Evolutionary conservation across 2,888 invertebrate species (phyloP), one percentile per base, ranked within the genome.

Genomic region (Papilio gigon): DNA sequence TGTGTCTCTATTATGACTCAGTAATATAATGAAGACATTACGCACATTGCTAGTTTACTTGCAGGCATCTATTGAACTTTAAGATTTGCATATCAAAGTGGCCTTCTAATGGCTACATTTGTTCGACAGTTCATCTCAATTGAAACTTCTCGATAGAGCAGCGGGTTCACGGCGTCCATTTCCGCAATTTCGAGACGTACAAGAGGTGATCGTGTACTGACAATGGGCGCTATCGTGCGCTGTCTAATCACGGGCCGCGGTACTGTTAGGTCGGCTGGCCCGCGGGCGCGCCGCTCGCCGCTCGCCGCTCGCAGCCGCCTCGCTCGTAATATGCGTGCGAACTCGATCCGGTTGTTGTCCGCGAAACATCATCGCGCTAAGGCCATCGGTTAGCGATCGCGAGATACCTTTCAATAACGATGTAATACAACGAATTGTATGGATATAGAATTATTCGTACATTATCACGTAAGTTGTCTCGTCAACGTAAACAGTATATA

Each of bases 171-270:
- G 81, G 83, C 82, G 86, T 89, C 86, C 87, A 89, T 90, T 91
- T 91, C 90, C 91, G 89, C 89, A 90, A 90, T 91, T 89, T 88
- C 89, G 84, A 88, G 87, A 88, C 86, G 88, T 86, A 87, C 86
- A 86, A 85, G 85, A 86, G 87, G 86, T 84, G 86, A 91, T 90
- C 88, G 89, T 90, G 90, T 88, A 85, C 89, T 86, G 90, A 91
- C 91, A 91, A 91, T 90, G 81, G 89, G 83, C 85, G 82, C 87
- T 90, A 91, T 91, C 89, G 89, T 88, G 89, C 88, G 89, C 86
- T 88, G 92, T 90, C 90, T 92, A 92, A 92, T 91, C 91, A 90
- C 81, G 79, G 84, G 80, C 83, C 80, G 82, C 84, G 80, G 86
- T 91, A 90, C 90, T 87, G 89, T 89, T 89, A 89, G 87, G 84